Evolutionary conservation across 1,140 invertebrate genomes (phyloP).

Genomic region (Trichonephila clavata): DNA sequence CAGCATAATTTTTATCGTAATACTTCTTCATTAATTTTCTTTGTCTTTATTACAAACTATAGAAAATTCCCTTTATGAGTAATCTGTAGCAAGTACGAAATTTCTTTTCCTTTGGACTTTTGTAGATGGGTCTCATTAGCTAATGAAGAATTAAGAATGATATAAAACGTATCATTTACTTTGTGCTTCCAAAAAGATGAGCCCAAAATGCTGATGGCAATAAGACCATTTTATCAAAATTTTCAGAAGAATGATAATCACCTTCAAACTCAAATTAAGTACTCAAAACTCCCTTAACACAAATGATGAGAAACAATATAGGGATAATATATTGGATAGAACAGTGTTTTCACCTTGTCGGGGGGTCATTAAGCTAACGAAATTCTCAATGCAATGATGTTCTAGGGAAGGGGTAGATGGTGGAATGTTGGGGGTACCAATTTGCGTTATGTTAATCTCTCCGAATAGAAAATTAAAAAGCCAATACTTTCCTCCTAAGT

Average conservation of each 20-base stretch:
- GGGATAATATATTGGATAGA: constrained; percentile 46
- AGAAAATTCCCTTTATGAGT: neutral
- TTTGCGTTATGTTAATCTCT: constrained; percentile 74
- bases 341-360: constrained; percentile 55
- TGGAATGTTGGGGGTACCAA: constrained; percentile 41
- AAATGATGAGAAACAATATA: constrained; percentile 62
- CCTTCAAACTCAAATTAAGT: constrained; percentile 16
- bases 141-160: constrained; percentile 16
- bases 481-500: constrained; percentile 63
- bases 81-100: neutral
- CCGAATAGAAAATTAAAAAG: constrained; percentile 73
- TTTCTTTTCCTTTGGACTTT: neutral
- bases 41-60: neutral
- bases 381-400: constrained; percentile 54
- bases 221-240: constrained; percentile 27
- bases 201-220: neutral
- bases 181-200: neutral
- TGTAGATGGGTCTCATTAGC: neutral
- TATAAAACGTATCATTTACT: neutral
- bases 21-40: no score
- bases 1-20: no score
- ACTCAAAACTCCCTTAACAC: constrained; percentile 34
- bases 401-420: neutral
- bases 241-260: constrained; percentile 19
- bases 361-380: constrained; percentile 60